These are phyloP conservation scores for Umimayanthus chanpuru DNA, from an alignment of 92 coral and sea anemone species.

Conservation along the genomic window DNA sequence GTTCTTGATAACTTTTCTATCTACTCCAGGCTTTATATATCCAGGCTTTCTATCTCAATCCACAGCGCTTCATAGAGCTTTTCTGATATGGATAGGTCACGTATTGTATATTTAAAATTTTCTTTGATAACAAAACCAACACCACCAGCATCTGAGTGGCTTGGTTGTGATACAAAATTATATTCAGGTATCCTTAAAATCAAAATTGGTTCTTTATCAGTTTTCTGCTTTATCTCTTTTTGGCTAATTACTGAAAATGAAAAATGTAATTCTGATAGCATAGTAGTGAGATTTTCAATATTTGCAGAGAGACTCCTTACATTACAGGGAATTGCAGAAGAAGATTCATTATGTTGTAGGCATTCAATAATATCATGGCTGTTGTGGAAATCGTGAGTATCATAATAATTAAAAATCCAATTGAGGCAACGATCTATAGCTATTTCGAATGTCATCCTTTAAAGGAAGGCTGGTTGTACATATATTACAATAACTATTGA, in stretches of 20 bases:
- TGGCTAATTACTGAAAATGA: too few species aligned
- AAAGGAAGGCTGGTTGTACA: background rate
- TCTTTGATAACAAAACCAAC: too few species aligned
- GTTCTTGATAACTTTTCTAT: too few species aligned
- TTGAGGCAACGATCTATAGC: slow-evolving; percentile 27
- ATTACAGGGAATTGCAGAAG: slow-evolving; percentile 53
- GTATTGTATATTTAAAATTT: too few species aligned
- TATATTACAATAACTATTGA: background rate
- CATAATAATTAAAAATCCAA: slow-evolving; percentile 22
- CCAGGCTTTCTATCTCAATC: too few species aligned
- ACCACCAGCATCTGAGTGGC: background rate
- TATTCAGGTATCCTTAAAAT: slow-evolving; percentile 48
- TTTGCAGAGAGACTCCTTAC: slow-evolving; percentile 50
- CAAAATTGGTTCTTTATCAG: background rate
- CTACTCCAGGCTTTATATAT: too few species aligned
- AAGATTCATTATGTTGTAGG: slow-evolving; percentile 24
- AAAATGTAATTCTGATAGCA: slow-evolving; percentile 40
- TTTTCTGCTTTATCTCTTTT: too few species aligned
- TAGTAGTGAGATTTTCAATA: slow-evolving; percentile 49
- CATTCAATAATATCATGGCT: slow-evolving; percentile 27
- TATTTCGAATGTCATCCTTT: background rate
- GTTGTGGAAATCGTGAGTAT: slow-evolving; percentile 28
- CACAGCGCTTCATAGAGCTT: too few species aligned
- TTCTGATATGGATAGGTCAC: too few species aligned
- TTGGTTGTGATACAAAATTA: slow-evolving; percentile 52